These are phyloP conservation scores for Lerema accius DNA, from an alignment of 1,140 invertebrate genomes.

Conservation along the genomic window DNA sequence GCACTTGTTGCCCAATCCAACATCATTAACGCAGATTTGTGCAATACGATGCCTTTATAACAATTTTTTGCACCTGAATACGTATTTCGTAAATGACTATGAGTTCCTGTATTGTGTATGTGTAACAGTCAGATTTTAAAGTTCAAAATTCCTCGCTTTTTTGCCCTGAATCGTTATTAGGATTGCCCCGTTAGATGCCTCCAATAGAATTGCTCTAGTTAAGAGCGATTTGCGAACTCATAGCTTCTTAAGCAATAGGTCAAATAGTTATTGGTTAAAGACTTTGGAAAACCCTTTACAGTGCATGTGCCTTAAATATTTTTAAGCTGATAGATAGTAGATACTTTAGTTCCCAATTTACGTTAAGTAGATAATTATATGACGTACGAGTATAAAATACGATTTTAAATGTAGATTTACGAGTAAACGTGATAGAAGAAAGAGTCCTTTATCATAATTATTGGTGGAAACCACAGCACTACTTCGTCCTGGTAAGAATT, in stretches of 20 bases:
- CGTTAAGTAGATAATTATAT: too few relatives aligned
- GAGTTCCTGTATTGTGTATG: background rate
- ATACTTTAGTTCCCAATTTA: too few relatives aligned
- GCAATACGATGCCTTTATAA: background rate
- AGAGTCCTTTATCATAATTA: background rate
- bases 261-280: background rate
- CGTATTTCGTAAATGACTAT: background rate
- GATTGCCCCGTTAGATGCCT: background rate
- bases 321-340: too few relatives aligned
- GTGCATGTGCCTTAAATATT: too few relatives aligned
- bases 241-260: background rate
- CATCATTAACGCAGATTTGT: background rate
- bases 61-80: background rate
- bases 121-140: background rate
- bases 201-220: background rate
- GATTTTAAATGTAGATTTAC: too few relatives aligned
- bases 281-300: too few relatives aligned
- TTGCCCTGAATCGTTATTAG: background rate
- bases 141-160: background rate
- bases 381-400: too few relatives aligned
- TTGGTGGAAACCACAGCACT: background rate
- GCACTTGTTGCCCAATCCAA: constrained; percentile 5
- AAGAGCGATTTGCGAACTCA: background rate
- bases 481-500: constrained; percentile 16
- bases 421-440: too few relatives aligned